Conservation (phyloP, 2,888 invertebrate genomes). For the Trissoscelio sp. region DNA sequence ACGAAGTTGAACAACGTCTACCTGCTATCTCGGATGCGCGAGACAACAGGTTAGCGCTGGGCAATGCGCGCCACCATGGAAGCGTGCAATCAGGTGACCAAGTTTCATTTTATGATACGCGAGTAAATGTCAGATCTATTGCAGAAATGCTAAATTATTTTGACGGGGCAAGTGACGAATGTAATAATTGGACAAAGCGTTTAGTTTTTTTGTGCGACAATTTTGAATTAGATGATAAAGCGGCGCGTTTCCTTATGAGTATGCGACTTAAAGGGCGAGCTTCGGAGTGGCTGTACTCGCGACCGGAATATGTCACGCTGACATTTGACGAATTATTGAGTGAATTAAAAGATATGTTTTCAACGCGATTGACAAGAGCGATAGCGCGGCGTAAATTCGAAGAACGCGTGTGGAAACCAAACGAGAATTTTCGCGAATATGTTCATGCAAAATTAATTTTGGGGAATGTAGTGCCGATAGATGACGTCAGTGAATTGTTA, state of each 20-base stretch:
- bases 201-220: background rate
- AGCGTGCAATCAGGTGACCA: too few relatives aligned
- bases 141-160: slow-evolving; percentile 7
- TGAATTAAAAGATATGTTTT: slow-evolving; percentile 59
- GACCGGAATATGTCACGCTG: background rate
- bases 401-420: background rate
- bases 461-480: background rate
- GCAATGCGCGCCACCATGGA: too few relatives aligned
- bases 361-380: background rate
- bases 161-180: background rate
- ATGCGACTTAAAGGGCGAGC: slow-evolving; percentile 16
- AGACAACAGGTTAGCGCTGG: too few relatives aligned
- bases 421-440: background rate
- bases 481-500: background rate
- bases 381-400: background rate
- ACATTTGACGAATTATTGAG: slow-evolving; percentile 13
- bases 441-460: slow-evolving; percentile 9
- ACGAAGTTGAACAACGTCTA: too few relatives aligned
- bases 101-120: too few relatives aligned
- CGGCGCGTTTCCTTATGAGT: background rate
- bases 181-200: background rate
- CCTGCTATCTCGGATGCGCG: too few relatives aligned
- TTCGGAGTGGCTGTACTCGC: slow-evolving; percentile 5
- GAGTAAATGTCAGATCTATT: background rate
- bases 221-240: background rate